Evolutionary conservation across 2,888 invertebrate genomes (phyloP).

Genomic region (Pinctada fucata): DNA sequence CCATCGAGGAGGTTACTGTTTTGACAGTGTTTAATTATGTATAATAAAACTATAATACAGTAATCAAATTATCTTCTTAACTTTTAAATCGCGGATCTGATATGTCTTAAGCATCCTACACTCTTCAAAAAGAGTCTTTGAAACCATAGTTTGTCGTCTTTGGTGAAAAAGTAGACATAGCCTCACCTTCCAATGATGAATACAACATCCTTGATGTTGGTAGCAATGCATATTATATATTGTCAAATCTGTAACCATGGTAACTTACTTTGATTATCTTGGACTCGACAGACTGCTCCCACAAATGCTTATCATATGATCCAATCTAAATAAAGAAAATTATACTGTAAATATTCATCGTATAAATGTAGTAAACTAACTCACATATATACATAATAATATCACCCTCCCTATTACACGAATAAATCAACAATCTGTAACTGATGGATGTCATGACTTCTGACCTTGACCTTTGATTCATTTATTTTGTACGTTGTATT

Average conservation of each 20-base stretch:
- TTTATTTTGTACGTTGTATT: no score
- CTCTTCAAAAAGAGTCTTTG: no score
- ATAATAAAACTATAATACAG: no score
- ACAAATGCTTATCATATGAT: constrained; percentile 96
- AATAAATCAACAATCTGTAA: no score
- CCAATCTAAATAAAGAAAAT: constrained; percentile 84
- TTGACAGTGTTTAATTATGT: no score
- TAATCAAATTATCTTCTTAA: no score
- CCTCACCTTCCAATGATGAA: neutral
- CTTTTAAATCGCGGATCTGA: no score
- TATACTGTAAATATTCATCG: neutral
- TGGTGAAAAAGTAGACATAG: neutral
- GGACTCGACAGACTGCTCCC: constrained; percentile 97
- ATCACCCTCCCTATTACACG: no score
- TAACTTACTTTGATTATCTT: constrained; percentile 82
- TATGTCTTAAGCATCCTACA: no score
- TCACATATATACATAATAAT: no score
- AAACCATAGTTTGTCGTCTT: no score
- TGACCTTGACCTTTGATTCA: neutral
- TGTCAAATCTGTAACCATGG: neutral
- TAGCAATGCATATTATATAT: neutral
- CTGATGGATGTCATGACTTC: neutral
- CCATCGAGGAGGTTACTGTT: no score
- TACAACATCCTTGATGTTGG: neutral
- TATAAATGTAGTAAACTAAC: neutral